These are phyloP conservation scores for Chlorospingus flavigularis DNA, from an alignment of 2,797 vertebrate species.

Conservation along the genomic window DNA sequence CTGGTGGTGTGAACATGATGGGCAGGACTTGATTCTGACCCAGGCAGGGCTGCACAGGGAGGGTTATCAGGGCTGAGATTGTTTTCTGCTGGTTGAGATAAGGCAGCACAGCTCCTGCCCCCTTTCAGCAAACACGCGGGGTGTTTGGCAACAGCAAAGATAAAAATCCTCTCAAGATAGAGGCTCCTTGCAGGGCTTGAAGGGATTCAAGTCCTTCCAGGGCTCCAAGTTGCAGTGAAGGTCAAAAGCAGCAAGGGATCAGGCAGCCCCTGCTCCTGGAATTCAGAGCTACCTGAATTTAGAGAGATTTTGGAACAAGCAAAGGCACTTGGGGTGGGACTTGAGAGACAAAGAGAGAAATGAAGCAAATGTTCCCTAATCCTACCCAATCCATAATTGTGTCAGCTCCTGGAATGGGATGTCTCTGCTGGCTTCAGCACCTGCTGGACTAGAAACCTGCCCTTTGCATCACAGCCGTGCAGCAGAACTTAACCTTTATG, in stretches of 20 bases:
- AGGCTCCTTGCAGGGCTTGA: neutral
- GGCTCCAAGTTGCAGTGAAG: neutral
- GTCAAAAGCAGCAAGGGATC: neutral
- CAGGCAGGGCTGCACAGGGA: neutral
- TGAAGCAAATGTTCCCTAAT: neutral
- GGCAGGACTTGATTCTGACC: neutral
- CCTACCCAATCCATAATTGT: slow-evolving; percentile 49
- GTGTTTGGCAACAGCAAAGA: neutral
- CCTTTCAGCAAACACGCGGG: neutral
- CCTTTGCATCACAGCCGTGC: slow-evolving; percentile 24
- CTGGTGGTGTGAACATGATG: neutral
- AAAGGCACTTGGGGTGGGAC: neutral
- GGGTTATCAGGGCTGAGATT: neutral
- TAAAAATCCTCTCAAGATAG: neutral
- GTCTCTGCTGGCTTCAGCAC: slow-evolving; percentile 33
- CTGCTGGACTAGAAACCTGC: slow-evolving; percentile 40
- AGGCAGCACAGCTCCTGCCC: neutral
- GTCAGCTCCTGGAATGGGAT: slow-evolving; percentile 23
- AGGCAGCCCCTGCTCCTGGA: neutral
- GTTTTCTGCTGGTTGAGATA: neutral
- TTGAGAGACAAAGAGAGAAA: neutral
- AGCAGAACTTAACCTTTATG: slow-evolving; percentile 51
- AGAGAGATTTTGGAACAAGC: neutral
- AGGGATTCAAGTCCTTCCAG: neutral
- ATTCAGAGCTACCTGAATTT: neutral